Evolutionary conservation across 1,140 invertebrate genomes (phyloP).

Genomic region (Anthonomus grandis): DNA sequence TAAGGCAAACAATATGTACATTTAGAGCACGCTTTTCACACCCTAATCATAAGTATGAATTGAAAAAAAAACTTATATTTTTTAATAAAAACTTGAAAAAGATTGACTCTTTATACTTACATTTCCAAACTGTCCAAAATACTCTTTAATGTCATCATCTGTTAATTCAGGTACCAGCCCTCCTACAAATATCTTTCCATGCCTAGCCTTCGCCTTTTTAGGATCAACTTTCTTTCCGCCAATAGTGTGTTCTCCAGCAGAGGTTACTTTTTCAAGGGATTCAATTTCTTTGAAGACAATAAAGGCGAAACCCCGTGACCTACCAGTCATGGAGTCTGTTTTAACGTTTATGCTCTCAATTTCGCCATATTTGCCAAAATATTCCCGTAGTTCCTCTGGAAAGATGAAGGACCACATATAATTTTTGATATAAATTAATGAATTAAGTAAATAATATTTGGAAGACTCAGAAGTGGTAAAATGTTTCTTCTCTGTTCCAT

Average conservation of each 20-base stretch:
- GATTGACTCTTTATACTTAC: too few relatives aligned
- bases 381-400: constrained; percentile 88
- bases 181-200: constrained; percentile 94
- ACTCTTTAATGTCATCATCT: constrained; percentile 89
- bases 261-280: constrained; percentile 86
- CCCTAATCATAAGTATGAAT: too few relatives aligned
- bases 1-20: too few relatives aligned
- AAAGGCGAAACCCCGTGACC: constrained; percentile 91
- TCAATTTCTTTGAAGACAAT: constrained; percentile 89
- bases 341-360: constrained; percentile 93
- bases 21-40: too few relatives aligned
- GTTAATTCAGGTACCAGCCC: constrained; percentile 84
- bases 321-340: constrained; percentile 84
- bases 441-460: constrained; percentile 4
- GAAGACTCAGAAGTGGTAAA: constrained; percentile 27
- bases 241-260: constrained; percentile 81
- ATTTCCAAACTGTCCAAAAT: constrained; percentile 86
- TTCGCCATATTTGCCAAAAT: constrained; percentile 85
- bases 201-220: constrained; percentile 89
- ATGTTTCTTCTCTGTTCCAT: constrained; percentile 24
- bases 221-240: constrained; percentile 94
- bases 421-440: neutral
- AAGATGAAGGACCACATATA: constrained; percentile 36
- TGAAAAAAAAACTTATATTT: too few relatives aligned
- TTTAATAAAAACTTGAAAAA: too few relatives aligned